Percentiles rank a stretch among this genome's conserved stretches.
Evolutionary conservation across 2,797 vertebrate genomes (phyloP).

Genomic region (Labeo calbasu): DNA sequence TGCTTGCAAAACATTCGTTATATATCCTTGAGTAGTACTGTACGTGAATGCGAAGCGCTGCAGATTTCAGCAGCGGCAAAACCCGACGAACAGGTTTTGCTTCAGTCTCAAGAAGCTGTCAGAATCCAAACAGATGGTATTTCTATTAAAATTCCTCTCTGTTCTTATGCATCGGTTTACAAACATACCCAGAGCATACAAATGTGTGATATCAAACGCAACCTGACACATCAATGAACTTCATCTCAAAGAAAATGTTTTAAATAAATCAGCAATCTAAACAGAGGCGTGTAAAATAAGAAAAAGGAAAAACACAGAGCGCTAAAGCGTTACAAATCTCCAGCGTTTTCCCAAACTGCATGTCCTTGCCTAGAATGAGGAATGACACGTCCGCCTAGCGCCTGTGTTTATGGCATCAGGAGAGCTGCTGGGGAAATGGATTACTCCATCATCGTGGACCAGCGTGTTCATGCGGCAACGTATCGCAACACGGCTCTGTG

Average conservation of each 20-base stretch:
- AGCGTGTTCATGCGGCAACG: constrained; percentile 69
- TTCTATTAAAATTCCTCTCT: constrained; percentile 69
- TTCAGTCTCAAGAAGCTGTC: constrained; percentile 71
- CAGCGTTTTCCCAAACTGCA: constrained; percentile 68
- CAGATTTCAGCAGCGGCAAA: constrained; percentile 36
- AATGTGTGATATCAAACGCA: constrained; percentile 79
- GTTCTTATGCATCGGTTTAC: constrained; percentile 71
- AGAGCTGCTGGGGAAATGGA: constrained; percentile 81
- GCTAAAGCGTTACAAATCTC: constrained; percentile 80
- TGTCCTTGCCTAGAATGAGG: constrained; percentile 67
- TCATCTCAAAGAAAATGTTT: constrained; percentile 75
- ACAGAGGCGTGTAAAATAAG: constrained; percentile 69
- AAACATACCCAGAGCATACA: constrained; percentile 74
- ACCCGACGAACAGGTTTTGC: constrained; percentile 66
- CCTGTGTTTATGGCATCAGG: constrained; percentile 83
- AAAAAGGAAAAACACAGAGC: constrained; percentile 65
- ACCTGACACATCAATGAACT: constrained; percentile 77
- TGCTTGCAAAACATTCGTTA: constrained; percentile 32
- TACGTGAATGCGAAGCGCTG: constrained; percentile 31
- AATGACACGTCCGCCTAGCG: constrained; percentile 78
- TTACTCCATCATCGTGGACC: constrained; percentile 77
- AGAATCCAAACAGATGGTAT: constrained; percentile 70
- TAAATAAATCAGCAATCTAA: constrained; percentile 82
- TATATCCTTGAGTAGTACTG: constrained; percentile 43
- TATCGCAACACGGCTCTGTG: constrained; percentile 76